These are phyloP conservation scores for Oeneis ivallda DNA, from an alignment of 2,888 invertebrate species.

Conservation along the genomic window DNA sequence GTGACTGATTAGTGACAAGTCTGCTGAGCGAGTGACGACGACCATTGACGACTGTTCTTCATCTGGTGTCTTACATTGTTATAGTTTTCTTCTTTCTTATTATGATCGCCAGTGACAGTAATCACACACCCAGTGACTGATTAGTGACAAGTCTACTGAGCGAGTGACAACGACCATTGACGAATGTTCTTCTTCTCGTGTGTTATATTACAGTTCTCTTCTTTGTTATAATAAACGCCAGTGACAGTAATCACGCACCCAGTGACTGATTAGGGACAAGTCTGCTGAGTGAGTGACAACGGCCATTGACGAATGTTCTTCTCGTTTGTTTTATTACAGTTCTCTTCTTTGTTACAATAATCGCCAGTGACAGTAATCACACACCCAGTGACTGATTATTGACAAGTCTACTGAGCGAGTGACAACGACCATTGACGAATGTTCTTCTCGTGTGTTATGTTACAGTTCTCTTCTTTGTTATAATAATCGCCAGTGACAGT, in stretches of 20 bases:
- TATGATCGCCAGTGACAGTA: constrained; percentile 24
- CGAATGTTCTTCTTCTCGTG: neutral
- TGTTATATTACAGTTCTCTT: neutral
- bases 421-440: constrained; percentile 26
- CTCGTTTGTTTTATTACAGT: neutral
- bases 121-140: constrained; percentile 46
- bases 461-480: neutral
- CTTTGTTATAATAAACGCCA: neutral
- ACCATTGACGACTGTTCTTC: constrained; percentile 10
- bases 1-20: constrained; percentile 44
- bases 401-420: constrained; percentile 39
- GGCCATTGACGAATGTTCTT: neutral
- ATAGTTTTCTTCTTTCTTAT: neutral
- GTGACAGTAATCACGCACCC: constrained; percentile 39
- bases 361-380: constrained; percentile 34
- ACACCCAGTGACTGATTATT: constrained; percentile 37
- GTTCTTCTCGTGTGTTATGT: neutral
- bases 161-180: constrained; percentile 35
- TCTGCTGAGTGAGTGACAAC: constrained; percentile 39
- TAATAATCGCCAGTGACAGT: constrained; percentile 21
- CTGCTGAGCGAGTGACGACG: constrained; percentile 41
- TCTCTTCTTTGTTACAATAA: neutral
- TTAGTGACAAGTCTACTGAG: constrained; percentile 41
- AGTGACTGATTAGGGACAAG: constrained; percentile 36
- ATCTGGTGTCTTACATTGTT: neutral